A percentile compares a stretch with the other conserved stretches of the same genome.
These are phyloP conservation scores for Tursiops truncatus DNA, from an alignment of 2,113 vertebrate genomes.

Conservation along the genomic window DNA sequence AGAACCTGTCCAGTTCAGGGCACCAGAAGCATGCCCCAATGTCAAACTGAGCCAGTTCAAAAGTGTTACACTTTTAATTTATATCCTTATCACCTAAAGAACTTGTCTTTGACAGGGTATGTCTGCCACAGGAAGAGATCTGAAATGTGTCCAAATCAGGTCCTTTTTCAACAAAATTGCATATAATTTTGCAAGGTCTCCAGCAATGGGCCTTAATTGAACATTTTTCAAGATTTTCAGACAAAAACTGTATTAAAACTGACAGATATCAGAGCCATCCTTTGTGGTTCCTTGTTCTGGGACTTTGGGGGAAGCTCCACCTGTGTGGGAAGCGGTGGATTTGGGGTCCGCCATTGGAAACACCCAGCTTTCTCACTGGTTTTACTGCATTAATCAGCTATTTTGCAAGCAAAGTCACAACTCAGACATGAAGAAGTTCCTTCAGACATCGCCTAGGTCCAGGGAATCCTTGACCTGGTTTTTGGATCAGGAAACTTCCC, in stretches of 20 bases:
- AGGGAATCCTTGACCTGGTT: not conserved
- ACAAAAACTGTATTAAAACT: not conserved
- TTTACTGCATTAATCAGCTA: not conserved
- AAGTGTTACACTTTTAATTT: not conserved
- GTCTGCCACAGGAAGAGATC: not conserved
- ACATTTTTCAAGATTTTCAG: not conserved
- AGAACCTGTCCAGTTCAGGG: no score
- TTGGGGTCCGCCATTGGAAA: rapidly evolving
- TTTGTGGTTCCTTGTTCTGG: not conserved
- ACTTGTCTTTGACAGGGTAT: not conserved
- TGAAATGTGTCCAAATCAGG: not conserved
- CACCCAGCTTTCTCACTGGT: not conserved
- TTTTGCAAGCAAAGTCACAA: not conserved
- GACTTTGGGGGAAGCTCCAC: rapidly evolving
- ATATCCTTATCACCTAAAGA: rapidly evolving
- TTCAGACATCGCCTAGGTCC: rapidly evolving
- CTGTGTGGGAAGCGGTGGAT: rapidly evolving
- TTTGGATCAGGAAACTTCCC: not conserved
- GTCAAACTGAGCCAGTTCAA: not conserved
- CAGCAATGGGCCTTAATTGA: rapidly evolving
- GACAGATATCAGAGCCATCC: no score
- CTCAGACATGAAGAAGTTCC: not conserved
- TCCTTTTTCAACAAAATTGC: not conserved
- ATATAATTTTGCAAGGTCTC: not conserved
- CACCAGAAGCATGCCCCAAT: rapidly evolving